Base-by-base conservation (phyloP, 2,113 vertebrate species). In the Patagioenas fasciata region DNA sequence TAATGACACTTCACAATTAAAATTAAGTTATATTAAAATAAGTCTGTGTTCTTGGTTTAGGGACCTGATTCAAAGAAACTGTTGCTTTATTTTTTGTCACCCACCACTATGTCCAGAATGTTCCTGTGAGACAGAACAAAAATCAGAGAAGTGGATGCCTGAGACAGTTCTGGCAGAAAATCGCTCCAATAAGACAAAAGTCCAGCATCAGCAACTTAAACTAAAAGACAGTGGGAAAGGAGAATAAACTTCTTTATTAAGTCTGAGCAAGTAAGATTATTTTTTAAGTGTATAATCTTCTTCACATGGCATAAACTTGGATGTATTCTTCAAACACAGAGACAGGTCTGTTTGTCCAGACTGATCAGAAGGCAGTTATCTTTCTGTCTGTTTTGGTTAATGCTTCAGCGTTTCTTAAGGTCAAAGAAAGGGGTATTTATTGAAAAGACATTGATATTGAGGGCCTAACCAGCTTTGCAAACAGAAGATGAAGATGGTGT, bases 381-480 rank as follows among this genome's bases (percentile, higher is more conserved):
- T 81, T 50, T 24, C 36, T 40, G 31, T 81, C 31, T 5, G 87
- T 81, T 42, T 5, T 42, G 36, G 17, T n/a, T 62, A 78, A 31
- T 82, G 61, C 50, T 88, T 64, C 60, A 81, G 79, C 50, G 95
- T 72, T 95, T 65, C 88, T 67, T 29, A 47, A 31, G 23, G 32
- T 73, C 93, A 93, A 95, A 95, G 69, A 94, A 72, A 11, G 67
- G 34, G 44, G 62, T 77, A 93, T 51, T 82, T 91, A 23, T 64
- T 84, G 64, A 86, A 80, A 93, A 81, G 40, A 72, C 61, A 34
- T 58, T 95, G 66, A 82, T 67, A 18, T 85, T 78, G 62, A 57
- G 18, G n/a, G 80, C n/a, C 54, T 73, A 40, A 83, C 10, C 42
- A 79, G 26, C 57, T 65, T 74, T 78, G 60, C 57, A 66, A 65